Evolutionary conservation across 2,888 invertebrate species (phyloP).

Genomic region (Dryobota labecula): DNA sequence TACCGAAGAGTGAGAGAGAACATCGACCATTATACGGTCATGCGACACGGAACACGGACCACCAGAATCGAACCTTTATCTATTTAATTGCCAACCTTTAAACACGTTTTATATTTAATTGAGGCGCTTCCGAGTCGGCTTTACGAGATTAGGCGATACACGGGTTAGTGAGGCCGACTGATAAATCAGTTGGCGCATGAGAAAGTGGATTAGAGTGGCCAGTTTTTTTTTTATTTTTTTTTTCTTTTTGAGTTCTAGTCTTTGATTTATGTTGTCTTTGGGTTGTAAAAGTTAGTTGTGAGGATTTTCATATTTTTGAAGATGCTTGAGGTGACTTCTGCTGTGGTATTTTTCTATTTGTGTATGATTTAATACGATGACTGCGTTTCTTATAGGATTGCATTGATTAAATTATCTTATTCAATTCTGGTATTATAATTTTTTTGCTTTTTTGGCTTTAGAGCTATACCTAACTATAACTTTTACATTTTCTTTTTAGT

Average conservation of each 20-base stretch:
- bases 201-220: constrained; percentile 39
- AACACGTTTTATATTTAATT: constrained; percentile 87
- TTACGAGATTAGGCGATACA: constrained; percentile 80
- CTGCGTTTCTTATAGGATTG: background rate
- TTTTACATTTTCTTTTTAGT: background rate
- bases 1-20: constrained; percentile 1
- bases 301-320: constrained; percentile 7
- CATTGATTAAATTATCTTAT: background rate
- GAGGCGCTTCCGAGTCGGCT: constrained; percentile 75
- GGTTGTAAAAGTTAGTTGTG: constrained; percentile 25
- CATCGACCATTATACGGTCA: constrained; percentile 29
- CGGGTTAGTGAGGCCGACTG: constrained; percentile 31
- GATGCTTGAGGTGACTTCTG: background rate
- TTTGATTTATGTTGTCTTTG: constrained; percentile 44
- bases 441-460: too few species aligned
- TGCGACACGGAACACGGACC: constrained; percentile 82
- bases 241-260: constrained; percentile 13
- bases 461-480: too few species aligned
- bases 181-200: constrained; percentile 47
- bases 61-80: constrained; percentile 85
- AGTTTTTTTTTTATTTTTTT: constrained; percentile 8
- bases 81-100: constrained; percentile 84
- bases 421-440: background rate
- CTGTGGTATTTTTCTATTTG: background rate
- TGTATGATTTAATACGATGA: background rate